Base-by-base conservation (phyloP, 2,888 invertebrate genomes). In the Apodemia zela region DNA sequence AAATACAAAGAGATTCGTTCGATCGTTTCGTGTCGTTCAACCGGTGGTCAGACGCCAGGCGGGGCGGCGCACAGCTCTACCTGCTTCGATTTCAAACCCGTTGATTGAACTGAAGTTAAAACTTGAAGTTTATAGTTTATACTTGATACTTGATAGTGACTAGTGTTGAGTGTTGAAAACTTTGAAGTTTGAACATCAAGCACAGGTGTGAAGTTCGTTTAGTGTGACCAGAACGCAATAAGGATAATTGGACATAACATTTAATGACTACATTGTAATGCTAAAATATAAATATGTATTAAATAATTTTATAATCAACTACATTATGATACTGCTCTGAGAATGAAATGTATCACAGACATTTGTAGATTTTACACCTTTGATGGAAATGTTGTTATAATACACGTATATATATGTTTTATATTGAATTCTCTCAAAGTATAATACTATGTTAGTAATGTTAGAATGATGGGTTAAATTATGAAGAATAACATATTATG, bases 11-110 rank as follows among this genome's bases (percentile, higher is more conserved):
- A 54, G 15, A 25, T 89, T 90, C 90, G 90, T 89, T 90, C 90
- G 89, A 84, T 90, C 90, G 88, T 88, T 81, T 82, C 77, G 73
- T 76, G 80, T 87, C 82, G 83, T 82, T 80, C 71, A 77, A 84
- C 87, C 84, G 87, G 87, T 82, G 79, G 45, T n/a, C 7, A 45
- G 45, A 73, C 77, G 74, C 83, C 71, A 76, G 81, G 73, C 80
- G 75, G 74, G 72, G 54, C 54, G 72, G 54, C 54, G 54, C 25
- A 21, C 54, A 13, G 15, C 54, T 54, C 54, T 85, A 87, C 86
- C 85, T 84, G 84, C 81, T 25, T 54, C 54, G 3, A 29, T 25
- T 25, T 54, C 25, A 54, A 54, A 54, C 25, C 54, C 54, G 54
- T 54, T 54, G 25, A 54, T 25, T 54, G 18, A 13, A 51, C 51